phyloP scores from a whole-genome alignment of 2,888 invertebrate genomes.

The Ichneumon xanthorius region DNA sequence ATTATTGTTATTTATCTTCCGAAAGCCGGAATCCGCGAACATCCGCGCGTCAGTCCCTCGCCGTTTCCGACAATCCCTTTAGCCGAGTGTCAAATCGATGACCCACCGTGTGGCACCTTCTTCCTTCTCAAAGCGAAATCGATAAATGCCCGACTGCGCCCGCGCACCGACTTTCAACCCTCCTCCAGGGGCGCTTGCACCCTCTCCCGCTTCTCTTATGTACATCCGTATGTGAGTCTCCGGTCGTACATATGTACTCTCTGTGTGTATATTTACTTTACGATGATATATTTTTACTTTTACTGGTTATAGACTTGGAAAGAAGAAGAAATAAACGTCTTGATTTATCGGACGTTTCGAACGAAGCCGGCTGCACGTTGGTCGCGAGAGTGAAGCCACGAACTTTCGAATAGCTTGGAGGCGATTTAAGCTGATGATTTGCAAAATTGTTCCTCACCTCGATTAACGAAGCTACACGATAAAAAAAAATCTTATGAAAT shows the following conservation, averaged over 20 bases:
- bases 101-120: slow-evolving; percentile 78
- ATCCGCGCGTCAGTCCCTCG: slow-evolving; percentile 62
- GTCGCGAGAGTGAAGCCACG: too few relatives aligned
- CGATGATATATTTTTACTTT: not conserved
- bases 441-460: too few relatives aligned
- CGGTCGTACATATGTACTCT: not conserved
- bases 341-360: too few relatives aligned
- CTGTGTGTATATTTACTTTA: not conserved
- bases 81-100: slow-evolving; percentile 80
- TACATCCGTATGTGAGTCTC: not conserved
- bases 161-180: slow-evolving; percentile 66
- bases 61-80: slow-evolving; percentile 77
- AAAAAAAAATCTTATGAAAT: too few relatives aligned
- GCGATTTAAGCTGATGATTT: too few relatives aligned
- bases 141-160: slow-evolving; percentile 80
- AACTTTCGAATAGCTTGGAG: too few relatives aligned
- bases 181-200: slow-evolving; percentile 50
- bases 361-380: too few relatives aligned
- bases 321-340: too few relatives aligned
- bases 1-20: slow-evolving; percentile 26
- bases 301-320: not conserved
- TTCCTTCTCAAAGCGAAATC: slow-evolving; percentile 78
- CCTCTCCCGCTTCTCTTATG: slow-evolving; percentile 17
- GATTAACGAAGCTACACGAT: too few relatives aligned
- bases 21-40: slow-evolving; percentile 30